phyloP scores from a whole-genome alignment of 2,113 vertebrate genomes.

The Nothocercus nigrocapillus region DNA sequence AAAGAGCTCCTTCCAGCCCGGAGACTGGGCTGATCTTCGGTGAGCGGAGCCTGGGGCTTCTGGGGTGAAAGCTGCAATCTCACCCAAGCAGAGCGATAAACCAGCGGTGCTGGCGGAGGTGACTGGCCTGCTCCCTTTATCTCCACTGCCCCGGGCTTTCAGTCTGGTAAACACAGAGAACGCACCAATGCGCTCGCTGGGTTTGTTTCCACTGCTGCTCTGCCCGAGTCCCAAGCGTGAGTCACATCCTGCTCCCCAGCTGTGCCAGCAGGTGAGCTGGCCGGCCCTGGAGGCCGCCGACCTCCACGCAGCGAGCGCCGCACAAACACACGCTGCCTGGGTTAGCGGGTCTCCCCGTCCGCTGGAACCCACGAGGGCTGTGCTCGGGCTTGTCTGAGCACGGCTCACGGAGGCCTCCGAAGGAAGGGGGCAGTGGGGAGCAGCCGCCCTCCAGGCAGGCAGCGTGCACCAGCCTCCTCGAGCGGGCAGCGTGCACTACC shows the following conservation, averaged over 20 bases:
- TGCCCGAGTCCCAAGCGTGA: too few species aligned
- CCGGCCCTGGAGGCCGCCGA: too few species aligned
- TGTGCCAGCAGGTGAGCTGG: too few species aligned
- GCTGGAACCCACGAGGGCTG: neutral
- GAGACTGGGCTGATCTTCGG: too few species aligned
- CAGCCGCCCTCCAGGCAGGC: neutral
- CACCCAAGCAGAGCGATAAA: neutral
- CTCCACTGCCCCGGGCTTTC: neutral
- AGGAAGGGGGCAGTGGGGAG: accelerated
- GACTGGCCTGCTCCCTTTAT: neutral
- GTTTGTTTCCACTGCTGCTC: neutral
- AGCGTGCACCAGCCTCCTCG: too few species aligned
- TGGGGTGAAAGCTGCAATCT: neutral
- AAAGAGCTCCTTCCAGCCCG: neutral
- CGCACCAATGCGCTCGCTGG: neutral
- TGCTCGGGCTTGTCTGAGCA: neutral
- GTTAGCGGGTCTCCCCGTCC: neutral
- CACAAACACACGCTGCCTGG: neutral
- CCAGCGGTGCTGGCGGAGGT: neutral
- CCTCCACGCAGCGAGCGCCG: too few species aligned
- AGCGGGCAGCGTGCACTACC: neutral
- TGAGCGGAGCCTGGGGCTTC: neutral
- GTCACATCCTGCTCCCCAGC: too few species aligned
- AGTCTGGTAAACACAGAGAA: neutral
- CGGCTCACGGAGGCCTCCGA: neutral